phyloP scores from a whole-genome alignment of 2,113 vertebrate genomes.

The Barnardius zonarius region DNA sequence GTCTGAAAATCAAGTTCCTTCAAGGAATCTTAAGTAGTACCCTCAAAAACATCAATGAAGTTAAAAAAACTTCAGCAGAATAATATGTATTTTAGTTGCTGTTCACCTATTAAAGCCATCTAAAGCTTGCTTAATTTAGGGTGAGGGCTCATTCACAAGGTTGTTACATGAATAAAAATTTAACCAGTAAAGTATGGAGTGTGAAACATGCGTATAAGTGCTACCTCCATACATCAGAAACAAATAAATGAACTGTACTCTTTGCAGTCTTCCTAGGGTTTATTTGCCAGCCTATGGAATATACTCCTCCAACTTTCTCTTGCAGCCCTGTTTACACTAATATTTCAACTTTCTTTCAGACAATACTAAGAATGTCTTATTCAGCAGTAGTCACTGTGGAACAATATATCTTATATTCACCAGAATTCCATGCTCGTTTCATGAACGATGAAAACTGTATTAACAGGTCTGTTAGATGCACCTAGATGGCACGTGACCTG shows the following conservation, averaged over 20 bases:
- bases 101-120: not conserved
- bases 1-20: not conserved
- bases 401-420: not conserved
- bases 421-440: not conserved
- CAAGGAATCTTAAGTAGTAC: not conserved
- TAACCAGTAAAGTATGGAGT: not conserved
- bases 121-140: not conserved
- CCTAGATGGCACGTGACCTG: not conserved
- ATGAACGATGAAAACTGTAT: not conserved
- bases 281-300: not conserved
- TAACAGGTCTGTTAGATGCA: not conserved
- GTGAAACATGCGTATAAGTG: not conserved
- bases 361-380: not conserved
- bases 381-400: not conserved
- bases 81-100: not conserved
- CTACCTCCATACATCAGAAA: not conserved
- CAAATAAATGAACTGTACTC: not conserved
- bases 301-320: not conserved
- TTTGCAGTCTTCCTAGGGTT: not conserved
- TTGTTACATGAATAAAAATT: not conserved
- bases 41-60: not conserved
- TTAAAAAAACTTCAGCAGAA: not conserved
- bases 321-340: not conserved
- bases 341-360: not conserved
- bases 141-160: rapidly evolving